phyloP scores from a whole-genome alignment of 2,797 vertebrate species.

The Sciaenops ocellatus region DNA sequence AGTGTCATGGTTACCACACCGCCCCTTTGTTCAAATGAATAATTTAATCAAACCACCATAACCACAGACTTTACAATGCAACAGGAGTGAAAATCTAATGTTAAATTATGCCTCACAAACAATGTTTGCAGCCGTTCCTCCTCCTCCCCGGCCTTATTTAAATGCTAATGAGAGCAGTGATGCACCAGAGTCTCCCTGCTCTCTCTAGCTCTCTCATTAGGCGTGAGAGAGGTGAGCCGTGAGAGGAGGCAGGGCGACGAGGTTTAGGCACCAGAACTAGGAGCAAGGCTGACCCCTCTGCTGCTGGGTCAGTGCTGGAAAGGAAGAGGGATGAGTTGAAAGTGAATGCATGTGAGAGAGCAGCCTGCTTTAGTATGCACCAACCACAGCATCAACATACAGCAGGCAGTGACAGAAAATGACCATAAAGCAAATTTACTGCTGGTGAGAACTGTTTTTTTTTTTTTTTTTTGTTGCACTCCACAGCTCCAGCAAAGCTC shows the following conservation, averaged over 20 bases:
- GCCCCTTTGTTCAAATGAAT: conserved; percentile 41
- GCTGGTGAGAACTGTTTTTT: conserved; percentile 43
- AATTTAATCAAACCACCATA: conserved; percentile 46
- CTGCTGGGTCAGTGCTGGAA: conserved; percentile 22
- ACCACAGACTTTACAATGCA: conserved; percentile 32
- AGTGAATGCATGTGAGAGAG: too few relatives aligned
- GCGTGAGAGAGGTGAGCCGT: conserved; percentile 38
- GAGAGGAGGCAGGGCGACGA: conserved; percentile 22
- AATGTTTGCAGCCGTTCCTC: conserved; percentile 31
- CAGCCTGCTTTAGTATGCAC: conserved; percentile 29
- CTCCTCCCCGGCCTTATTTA: conserved; percentile 54
- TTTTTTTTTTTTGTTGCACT: conserved; percentile 29
- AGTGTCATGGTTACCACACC: conserved; percentile 33
- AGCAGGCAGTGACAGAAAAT: conserved; percentile 63
- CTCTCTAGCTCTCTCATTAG: conserved; percentile 58
- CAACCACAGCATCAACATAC: conserved; percentile 41
- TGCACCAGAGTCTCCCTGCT: conserved; percentile 54
- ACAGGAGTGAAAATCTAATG: conserved; percentile 40
- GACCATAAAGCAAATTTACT: conserved; percentile 73
- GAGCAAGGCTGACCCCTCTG: conserved; percentile 24
- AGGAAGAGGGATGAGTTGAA: neutral
- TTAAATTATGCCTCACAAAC: conserved; percentile 49
- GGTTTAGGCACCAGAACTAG: conserved; percentile 16
- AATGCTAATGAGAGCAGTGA: conserved; percentile 74
- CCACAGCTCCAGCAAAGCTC: conserved; percentile 50